Evolutionary conservation across 2,888 invertebrate species (phyloP).

Genomic region (Poecilus cupreus): DNA sequence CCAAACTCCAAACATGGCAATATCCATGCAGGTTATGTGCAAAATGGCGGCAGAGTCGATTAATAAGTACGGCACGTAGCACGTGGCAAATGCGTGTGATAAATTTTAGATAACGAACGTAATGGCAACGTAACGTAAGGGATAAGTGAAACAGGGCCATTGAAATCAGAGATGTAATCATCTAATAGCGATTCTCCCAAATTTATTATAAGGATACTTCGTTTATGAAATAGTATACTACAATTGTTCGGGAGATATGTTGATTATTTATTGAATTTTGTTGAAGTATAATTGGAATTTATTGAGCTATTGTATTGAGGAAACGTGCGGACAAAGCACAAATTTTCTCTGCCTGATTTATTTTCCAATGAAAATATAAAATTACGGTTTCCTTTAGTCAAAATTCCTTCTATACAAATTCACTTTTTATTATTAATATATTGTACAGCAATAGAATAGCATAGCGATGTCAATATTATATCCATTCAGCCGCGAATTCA

Average conservation of each 20-base stretch:
- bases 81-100: constrained; percentile 25
- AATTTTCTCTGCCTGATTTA: background rate
- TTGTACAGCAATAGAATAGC: constrained; percentile 9
- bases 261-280: too few species aligned
- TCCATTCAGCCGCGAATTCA: constrained; percentile 3
- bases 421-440: constrained; percentile 1
- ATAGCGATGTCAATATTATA: constrained; percentile 17
- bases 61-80: constrained; percentile 32
- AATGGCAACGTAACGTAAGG: constrained; percentile 1
- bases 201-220: background rate
- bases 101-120: constrained; percentile 32
- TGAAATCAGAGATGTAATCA: background rate
- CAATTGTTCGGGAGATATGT: background rate
- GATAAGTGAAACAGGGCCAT: background rate
- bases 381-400: background rate
- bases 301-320: background rate
- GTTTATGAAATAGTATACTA: too few species aligned
- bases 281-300: background rate
- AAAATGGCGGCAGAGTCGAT: constrained; percentile 5
- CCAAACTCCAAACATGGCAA: background rate
- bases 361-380: background rate
- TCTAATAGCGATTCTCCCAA: background rate
- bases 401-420: constrained; percentile 1
- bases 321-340: background rate
- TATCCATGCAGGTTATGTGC: constrained; percentile 20